Conservation (phyloP, 2,113 vertebrate genomes). For the Pluvialis apricaria region DNA sequence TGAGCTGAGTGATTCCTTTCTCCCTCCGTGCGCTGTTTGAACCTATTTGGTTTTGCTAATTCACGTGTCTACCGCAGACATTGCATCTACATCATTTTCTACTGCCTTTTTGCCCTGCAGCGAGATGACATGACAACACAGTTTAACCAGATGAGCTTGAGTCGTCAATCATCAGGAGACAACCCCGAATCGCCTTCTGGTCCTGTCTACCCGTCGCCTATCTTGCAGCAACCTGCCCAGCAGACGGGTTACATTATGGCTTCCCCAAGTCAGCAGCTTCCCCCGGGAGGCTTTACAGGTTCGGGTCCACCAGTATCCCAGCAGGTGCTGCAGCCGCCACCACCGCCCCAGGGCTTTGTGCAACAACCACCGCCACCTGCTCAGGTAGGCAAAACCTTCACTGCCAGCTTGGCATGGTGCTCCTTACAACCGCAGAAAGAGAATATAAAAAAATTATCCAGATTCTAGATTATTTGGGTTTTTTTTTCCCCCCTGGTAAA, state of each 20-base stretch:
- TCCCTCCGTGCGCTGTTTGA: not conserved
- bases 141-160: constrained; percentile 85
- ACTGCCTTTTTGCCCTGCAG: constrained; percentile 54
- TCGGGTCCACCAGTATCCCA: constrained; percentile 75
- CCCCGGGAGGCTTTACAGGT: constrained; percentile 69
- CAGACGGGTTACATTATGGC: constrained; percentile 77
- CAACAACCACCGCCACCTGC: constrained; percentile 80
- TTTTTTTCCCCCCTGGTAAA: not conserved
- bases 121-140: constrained; percentile 86
- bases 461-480: not conserved
- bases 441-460: no score
- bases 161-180: constrained; percentile 85
- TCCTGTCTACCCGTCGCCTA: constrained; percentile 70
- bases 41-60: not conserved
- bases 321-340: constrained; percentile 72
- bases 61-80: not conserved
- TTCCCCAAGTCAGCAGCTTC: constrained; percentile 74
- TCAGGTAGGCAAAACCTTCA: constrained; percentile 68
- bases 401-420: rapidly evolving
- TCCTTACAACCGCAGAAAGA: rapidly evolving
- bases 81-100: not conserved
- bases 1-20: not conserved
- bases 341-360: constrained; percentile 74
- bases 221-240: constrained; percentile 77
- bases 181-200: constrained; percentile 76